phyloP scores from a whole-genome alignment of 2,113 vertebrate genomes.

The Ammodytes marinus region DNA sequence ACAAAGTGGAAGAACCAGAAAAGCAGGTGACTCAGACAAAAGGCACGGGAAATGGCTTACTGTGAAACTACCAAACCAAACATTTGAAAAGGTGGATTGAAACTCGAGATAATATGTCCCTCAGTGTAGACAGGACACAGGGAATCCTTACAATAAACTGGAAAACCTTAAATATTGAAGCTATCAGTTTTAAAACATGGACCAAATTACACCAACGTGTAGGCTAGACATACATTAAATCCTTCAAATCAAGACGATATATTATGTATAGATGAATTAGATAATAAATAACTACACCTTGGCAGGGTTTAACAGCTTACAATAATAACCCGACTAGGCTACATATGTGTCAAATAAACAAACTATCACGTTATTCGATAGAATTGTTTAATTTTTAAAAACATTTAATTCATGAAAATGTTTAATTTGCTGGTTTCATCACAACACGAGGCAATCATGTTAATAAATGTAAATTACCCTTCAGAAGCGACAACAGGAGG shows the following conservation, averaged over 20 bases:
- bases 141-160: background rate
- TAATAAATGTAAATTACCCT: constrained; percentile 64
- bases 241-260: background rate
- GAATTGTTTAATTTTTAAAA: background rate
- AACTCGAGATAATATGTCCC: background rate
- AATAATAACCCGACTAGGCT: background rate
- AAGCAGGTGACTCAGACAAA: constrained; percentile 70
- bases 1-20: constrained; percentile 76
- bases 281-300: too few species aligned
- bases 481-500: constrained; percentile 65
- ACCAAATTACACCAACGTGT: background rate
- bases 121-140: background rate
- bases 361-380: constrained; percentile 56
- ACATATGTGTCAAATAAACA: constrained; percentile 10
- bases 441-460: background rate
- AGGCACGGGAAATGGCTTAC: constrained; percentile 68
- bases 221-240: background rate
- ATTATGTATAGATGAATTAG: too few species aligned
- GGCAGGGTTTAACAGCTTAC: too few species aligned
- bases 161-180: background rate
- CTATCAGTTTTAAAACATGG: background rate
- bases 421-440: rapidly evolving
- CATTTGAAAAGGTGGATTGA: constrained; percentile 40
- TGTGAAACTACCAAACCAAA: constrained; percentile 65
- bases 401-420: background rate